These are phyloP conservation scores for Eulimnadia texana DNA, from an alignment of 1,140 invertebrate species.

Conservation along the genomic window DNA sequence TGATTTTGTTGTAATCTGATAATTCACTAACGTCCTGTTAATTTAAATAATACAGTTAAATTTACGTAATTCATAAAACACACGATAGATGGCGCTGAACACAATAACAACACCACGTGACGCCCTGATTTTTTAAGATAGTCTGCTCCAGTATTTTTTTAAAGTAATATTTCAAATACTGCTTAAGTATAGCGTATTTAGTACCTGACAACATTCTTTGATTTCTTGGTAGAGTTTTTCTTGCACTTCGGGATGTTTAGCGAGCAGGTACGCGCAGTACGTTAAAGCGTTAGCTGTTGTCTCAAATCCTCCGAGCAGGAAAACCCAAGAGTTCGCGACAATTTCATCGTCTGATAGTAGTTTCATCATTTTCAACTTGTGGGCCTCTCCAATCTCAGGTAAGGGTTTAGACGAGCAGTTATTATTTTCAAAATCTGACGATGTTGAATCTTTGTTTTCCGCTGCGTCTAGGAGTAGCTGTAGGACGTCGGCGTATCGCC, in stretches of 20 bases:
- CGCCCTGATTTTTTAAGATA: no score
- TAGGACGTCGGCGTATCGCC: conserved; percentile 8
- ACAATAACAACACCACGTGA: no score
- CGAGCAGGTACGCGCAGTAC: conserved; percentile 33
- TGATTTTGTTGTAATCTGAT: conserved; percentile 18
- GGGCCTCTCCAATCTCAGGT: background rate
- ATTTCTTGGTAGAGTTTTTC: conserved; percentile 27
- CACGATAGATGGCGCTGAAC: background rate
- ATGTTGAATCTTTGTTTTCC: conserved; percentile 7
- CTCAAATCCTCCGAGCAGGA: conserved; percentile 34
- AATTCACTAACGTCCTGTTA: background rate
- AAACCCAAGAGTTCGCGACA: conserved; percentile 31
- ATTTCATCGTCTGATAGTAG: conserved; percentile 30
- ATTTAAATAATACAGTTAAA: no score
- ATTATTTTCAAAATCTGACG: background rate
- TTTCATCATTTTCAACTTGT: background rate
- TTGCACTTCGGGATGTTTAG: conserved; percentile 33
- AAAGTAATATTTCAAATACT: no score
- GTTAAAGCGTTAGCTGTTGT: conserved; percentile 34
- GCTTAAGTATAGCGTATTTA: no score
- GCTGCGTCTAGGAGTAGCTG: conserved; percentile 18
- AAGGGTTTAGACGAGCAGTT: no score
- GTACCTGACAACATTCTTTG: conserved; percentile 12
- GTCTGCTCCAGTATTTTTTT: no score
- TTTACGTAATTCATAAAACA: background rate